Percentiles rank a stretch among this genome's conserved stretches.
Evolutionary conservation across 2,888 invertebrate genomes (phyloP).

Genomic region (Parnassius mnemosyne): DNA sequence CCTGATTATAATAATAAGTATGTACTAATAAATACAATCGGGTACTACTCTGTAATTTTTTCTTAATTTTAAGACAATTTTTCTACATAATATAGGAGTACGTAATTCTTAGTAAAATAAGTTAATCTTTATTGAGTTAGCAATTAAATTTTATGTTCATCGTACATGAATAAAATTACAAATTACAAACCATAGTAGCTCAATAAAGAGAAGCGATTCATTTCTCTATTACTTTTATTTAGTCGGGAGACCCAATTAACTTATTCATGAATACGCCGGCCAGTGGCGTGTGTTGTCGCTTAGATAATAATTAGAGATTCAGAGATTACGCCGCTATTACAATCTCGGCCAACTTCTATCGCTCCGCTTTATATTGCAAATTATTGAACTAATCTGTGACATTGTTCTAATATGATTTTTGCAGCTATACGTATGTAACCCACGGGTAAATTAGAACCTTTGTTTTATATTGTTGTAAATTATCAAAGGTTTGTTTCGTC

Average conservation of each 20-base stretch:
- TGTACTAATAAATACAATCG: no score
- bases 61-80: no score
- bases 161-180: no score
- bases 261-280: slow-evolving; percentile 63
- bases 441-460: slow-evolving; percentile 4
- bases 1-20: no score
- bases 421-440: slow-evolving; percentile 5
- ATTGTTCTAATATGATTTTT: slow-evolving; percentile 17
- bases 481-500: no score
- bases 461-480: background rate
- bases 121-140: no score
- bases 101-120: no score
- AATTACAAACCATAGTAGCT: no score
- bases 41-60: no score
- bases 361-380: slow-evolving; percentile 10
- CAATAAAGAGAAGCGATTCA: slow-evolving; percentile 14
- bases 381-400: slow-evolving; percentile 16
- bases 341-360: slow-evolving; percentile 30
- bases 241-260: slow-evolving; percentile 55
- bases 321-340: slow-evolving; percentile 37
- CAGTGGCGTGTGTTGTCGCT: slow-evolving; percentile 42
- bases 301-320: slow-evolving; percentile 46
- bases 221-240: slow-evolving; percentile 23
- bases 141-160: no score
- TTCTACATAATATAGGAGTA: no score